Base-by-base conservation (phyloP, 2,797 vertebrate species). In the Loris lydekkerianus region DNA sequence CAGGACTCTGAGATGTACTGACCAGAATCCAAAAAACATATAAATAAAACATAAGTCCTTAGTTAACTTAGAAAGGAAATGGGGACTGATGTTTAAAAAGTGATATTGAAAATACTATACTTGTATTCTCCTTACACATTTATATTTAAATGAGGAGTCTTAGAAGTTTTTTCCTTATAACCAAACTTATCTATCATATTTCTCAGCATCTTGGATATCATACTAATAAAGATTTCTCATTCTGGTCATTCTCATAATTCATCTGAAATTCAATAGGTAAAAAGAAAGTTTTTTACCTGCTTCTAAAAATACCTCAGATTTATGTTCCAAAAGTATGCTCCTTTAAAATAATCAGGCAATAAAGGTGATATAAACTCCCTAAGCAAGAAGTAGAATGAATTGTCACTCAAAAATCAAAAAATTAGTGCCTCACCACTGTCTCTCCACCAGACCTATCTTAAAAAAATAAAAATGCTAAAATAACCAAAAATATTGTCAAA, bases 351-450 rank as follows among this genome's bases (percentile, higher is more conserved):
- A 34, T 63, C 37, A n/a, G 20, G 17, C 2, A 15, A 86, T 29
- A 56, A 86, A 34, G 15, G 14, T 92, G 56, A n/a, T 77, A 90
- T 61, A 93, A 90, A 72, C 70, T 58, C 92, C 18, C n/a, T 69
- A 94, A 23, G 86, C 25, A 37, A 37, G 8, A 86, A 78, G 1
- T 63, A 69, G 5, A 70, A 86, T 89, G 7, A 93, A 25, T 37
- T 70, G 27, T 37, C 63, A 61, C 31, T 63, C 27, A 49, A 77
- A 69, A 73, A 27, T 7, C 20, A 31, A 2, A 69, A 49, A 49
- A 13, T 49, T 49, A 49, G 2, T 0, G 27, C 4, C 7, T 63
- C 46, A 27, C 27, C 13, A 40, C 21, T 29, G 13, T 67, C 56
- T 75, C 53, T 70, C 46, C 9, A n/a, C 4, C 4, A 5, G 7